Evolutionary conservation across 2,888 invertebrate genomes (phyloP).

Genomic region (Mesoligia furuncula): DNA sequence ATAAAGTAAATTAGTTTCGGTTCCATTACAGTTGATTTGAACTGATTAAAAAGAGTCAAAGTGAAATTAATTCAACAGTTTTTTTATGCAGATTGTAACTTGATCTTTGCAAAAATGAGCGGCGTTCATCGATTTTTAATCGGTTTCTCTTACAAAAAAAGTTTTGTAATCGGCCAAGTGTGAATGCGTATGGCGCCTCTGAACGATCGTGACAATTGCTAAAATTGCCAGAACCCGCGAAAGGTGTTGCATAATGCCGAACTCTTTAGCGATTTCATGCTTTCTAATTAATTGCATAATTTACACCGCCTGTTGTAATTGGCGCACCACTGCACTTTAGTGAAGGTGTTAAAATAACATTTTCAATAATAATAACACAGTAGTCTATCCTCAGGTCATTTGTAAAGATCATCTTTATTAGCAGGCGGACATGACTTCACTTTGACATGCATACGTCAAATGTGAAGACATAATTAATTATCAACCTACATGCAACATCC

Average conservation of each 20-base stretch:
- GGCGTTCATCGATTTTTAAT: conserved; percentile 22
- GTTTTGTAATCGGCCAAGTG: conserved; percentile 46
- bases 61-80: conserved; percentile 33
- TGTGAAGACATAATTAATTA: background rate
- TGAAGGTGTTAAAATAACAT: conserved; percentile 7
- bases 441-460: conserved; percentile 22
- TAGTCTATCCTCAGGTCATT: background rate
- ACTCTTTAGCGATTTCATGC: conserved; percentile 69
- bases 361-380: conserved; percentile 4
- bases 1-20: conserved; percentile 22
- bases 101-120: conserved; percentile 43
- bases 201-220: conserved; percentile 55
- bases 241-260: conserved; percentile 62
- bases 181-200: conserved; percentile 53
- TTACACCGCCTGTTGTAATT: conserved; percentile 51
- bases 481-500: conserved; percentile 36
- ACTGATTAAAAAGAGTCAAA: conserved; percentile 30
- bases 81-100: conserved; percentile 47
- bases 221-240: conserved; percentile 53
- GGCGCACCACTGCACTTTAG: conserved; percentile 38
- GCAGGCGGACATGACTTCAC: conserved; percentile 2
- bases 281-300: conserved; percentile 77
- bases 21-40: conserved; percentile 30
- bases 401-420: conserved; percentile 22
- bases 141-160: conserved; percentile 39